Conservation (phyloP, 2,113 vertebrate genomes). For the Chaetops frenatus region DNA sequence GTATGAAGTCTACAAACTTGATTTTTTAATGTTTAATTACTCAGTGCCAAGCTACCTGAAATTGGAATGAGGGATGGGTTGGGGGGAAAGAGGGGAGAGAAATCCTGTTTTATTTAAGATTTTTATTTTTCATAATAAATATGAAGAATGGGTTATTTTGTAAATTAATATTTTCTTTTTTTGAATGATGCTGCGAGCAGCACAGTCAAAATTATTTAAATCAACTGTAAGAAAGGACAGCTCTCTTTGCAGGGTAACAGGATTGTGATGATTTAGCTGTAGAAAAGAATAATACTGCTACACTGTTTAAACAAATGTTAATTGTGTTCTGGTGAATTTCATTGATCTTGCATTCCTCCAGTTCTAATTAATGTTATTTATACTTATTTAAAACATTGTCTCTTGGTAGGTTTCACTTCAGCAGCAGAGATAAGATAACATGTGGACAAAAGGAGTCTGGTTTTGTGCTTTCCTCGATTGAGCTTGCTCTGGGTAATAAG, state of each 20-base stretch:
- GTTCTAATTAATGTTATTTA: slow-evolving; percentile 78
- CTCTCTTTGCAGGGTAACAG: slow-evolving; percentile 63
- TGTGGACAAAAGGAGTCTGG: slow-evolving; percentile 24
- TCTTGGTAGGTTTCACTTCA: slow-evolving; percentile 63
- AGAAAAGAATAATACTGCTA: slow-evolving; percentile 57
- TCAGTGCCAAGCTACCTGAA: slow-evolving; percentile 93
- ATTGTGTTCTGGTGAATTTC: slow-evolving; percentile 67
- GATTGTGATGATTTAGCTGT: slow-evolving; percentile 54
- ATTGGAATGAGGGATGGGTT: slow-evolving; percentile 78
- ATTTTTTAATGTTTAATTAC: slow-evolving; percentile 99
- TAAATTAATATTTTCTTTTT: slow-evolving; percentile 80
- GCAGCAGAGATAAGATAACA: slow-evolving; percentile 37
- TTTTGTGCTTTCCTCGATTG: slow-evolving; percentile 5
- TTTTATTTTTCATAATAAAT: slow-evolving; percentile 80
- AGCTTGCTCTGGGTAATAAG: background rate
- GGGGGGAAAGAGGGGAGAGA: slow-evolving; percentile 46
- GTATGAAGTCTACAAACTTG: slow-evolving; percentile 94
- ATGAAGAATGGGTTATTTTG: slow-evolving; percentile 81
- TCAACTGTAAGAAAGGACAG: slow-evolving; percentile 73
- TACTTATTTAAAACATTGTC: slow-evolving; percentile 77
- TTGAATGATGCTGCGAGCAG: slow-evolving; percentile 92
- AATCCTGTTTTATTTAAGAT: slow-evolving; percentile 77
- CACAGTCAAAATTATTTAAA: slow-evolving; percentile 88
- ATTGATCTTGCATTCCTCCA: slow-evolving; percentile 63
- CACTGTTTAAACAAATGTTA: slow-evolving; percentile 49